These are phyloP conservation scores for Drosophila paulistorum DNA, from an alignment of 1,140 invertebrate species.

Conservation along the genomic window DNA sequence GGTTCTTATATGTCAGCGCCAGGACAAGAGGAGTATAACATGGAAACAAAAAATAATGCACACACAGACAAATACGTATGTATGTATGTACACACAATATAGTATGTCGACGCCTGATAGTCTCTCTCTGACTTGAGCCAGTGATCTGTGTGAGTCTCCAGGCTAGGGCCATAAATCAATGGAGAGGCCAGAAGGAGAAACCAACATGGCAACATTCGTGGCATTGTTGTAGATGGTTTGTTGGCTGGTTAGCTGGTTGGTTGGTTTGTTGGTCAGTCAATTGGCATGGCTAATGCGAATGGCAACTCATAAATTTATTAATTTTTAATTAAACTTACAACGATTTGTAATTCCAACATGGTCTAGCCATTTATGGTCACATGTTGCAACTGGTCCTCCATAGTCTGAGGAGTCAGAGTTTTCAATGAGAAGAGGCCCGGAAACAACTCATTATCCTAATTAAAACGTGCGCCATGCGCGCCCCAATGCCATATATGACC, in stretches of 20 bases:
- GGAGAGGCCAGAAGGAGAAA: slow-evolving; percentile 22
- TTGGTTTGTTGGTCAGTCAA: slow-evolving; percentile 46
- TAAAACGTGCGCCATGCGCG: slow-evolving; percentile 82
- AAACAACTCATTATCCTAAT: slow-evolving; percentile 83
- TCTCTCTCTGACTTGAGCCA: slow-evolving; percentile 40
- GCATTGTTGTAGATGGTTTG: slow-evolving; percentile 44
- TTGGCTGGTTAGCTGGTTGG: slow-evolving; percentile 25
- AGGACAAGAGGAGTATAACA: slow-evolving; percentile 19
- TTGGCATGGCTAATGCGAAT: slow-evolving; percentile 78
- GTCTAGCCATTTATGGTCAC: slow-evolving; percentile 64
- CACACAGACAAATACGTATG: not conserved
- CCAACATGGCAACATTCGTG: slow-evolving; percentile 29
- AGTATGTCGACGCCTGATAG: slow-evolving; percentile 34
- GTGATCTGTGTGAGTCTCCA: slow-evolving; percentile 18
- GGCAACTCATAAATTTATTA: slow-evolving; percentile 81
- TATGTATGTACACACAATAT: not conserved
- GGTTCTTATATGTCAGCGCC: slow-evolving; percentile 11
- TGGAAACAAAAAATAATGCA: not conserved
- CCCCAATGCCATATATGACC: slow-evolving; percentile 73
- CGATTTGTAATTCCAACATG: slow-evolving; percentile 77
- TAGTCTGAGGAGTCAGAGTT: slow-evolving; percentile 30
- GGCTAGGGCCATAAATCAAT: slow-evolving; percentile 50
- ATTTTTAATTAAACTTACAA: slow-evolving; percentile 80
- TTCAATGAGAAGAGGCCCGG: slow-evolving; percentile 61
- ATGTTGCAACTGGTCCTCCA: slow-evolving; percentile 28